phyloP scores from a whole-genome alignment of 2,888 invertebrate species.

The Liodrosophila aerea region DNA sequence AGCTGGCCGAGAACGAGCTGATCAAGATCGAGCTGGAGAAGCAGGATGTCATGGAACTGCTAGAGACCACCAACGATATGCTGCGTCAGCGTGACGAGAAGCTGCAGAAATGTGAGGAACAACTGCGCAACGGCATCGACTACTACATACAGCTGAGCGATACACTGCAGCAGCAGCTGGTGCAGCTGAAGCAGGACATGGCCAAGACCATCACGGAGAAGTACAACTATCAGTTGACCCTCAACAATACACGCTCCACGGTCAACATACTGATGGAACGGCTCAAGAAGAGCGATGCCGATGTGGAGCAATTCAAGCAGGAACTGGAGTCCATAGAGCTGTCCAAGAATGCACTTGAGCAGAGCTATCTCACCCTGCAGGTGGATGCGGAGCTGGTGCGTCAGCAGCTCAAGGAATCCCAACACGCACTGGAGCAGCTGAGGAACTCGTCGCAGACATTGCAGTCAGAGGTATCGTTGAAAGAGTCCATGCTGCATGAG shows the following conservation, averaged over 20 bases:
- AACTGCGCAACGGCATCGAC: slow-evolving; percentile 80
- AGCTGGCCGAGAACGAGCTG: slow-evolving; percentile 84
- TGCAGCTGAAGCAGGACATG: slow-evolving; percentile 81
- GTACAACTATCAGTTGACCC: slow-evolving; percentile 82
- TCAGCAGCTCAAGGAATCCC: slow-evolving; percentile 74
- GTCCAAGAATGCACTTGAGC: slow-evolving; percentile 79
- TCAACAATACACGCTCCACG: slow-evolving; percentile 81
- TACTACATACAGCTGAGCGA: slow-evolving; percentile 81
- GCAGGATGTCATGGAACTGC: slow-evolving; percentile 82
- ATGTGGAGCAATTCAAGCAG: slow-evolving; percentile 81
- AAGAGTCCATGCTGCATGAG: slow-evolving; percentile 81
- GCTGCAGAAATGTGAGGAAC: slow-evolving; percentile 81
- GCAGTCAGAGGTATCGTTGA: slow-evolving; percentile 81
- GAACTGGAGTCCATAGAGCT: slow-evolving; percentile 80
- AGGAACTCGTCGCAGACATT: slow-evolving; percentile 78
- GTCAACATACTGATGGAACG: slow-evolving; percentile 82
- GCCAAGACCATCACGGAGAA: slow-evolving; percentile 81
- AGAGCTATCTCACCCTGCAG: slow-evolving; percentile 74
- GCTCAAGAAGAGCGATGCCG: slow-evolving; percentile 82
- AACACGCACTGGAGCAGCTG: slow-evolving; percentile 69
- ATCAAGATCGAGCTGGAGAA: slow-evolving; percentile 84
- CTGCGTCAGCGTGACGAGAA: slow-evolving; percentile 81
- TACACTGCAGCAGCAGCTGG: slow-evolving; percentile 81
- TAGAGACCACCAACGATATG: slow-evolving; percentile 82
- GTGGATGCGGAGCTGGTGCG: slow-evolving; percentile 73